These are phyloP conservation scores for Ochotona princeps DNA, from an alignment of 2,113 vertebrate genomes.

Conservation along the genomic window DNA sequence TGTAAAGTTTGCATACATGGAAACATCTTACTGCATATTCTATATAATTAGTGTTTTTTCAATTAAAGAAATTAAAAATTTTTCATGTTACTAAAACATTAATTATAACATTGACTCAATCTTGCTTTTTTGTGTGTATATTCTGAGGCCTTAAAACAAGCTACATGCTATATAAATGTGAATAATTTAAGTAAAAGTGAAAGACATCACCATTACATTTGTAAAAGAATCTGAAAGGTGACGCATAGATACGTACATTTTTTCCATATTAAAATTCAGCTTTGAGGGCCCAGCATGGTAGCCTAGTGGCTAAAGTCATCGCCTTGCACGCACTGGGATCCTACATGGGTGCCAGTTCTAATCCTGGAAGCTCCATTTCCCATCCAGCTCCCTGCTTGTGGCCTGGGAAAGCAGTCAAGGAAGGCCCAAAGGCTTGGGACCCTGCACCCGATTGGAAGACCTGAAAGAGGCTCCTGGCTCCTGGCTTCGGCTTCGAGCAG, in stretches of 20 bases:
- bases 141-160: neutral
- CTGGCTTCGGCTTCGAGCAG: too few species aligned
- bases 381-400: too few species aligned
- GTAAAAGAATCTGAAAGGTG: neutral
- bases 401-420: too few species aligned
- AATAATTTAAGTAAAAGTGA: constrained; percentile 10
- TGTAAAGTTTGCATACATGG: neutral
- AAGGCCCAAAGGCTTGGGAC: too few species aligned
- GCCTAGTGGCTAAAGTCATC: too few species aligned
- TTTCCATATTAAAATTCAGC: constrained; percentile 36
- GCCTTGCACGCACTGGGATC: too few species aligned
- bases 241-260: neutral
- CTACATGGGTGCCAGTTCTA: too few species aligned
- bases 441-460: too few species aligned
- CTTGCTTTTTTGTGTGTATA: neutral
- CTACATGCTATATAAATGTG: neutral
- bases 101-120: neutral
- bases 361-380: too few species aligned
- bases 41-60: neutral
- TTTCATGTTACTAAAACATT: neutral
- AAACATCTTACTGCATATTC: neutral
- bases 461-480: too few species aligned
- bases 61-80: too few species aligned
- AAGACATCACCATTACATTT: neutral
- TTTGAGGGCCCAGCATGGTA: neutral